These are phyloP conservation scores for Tapirus indicus DNA, from an alignment of 2,797 vertebrate genomes.

Conservation along the genomic window DNA sequence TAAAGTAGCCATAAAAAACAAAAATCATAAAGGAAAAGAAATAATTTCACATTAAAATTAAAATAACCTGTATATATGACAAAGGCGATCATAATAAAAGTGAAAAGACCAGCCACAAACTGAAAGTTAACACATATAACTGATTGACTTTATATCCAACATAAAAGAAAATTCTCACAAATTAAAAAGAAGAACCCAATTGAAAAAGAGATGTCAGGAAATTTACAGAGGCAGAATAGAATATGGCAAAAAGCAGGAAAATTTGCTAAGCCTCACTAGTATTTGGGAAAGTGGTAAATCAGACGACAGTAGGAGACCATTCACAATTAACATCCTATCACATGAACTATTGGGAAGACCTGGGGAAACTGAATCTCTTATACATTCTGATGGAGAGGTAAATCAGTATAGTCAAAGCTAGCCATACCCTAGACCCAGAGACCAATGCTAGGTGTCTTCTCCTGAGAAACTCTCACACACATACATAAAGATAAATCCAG, in stretches of 20 bases:
- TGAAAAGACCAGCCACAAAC: background rate
- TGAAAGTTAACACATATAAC: background rate
- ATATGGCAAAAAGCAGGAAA: background rate
- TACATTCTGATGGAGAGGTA: background rate
- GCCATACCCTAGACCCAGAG: background rate
- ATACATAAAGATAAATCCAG: background rate
- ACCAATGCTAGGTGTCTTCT: background rate
- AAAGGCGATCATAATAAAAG: background rate
- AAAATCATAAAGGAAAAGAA: background rate
- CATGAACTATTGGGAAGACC: background rate
- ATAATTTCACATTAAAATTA: background rate
- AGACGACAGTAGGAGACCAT: background rate
- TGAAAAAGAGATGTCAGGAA: background rate
- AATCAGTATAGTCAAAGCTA: background rate
- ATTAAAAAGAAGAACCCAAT: background rate
- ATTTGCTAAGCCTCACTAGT: background rate
- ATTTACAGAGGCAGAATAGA: background rate
- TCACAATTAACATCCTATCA: background rate
- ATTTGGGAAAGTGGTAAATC: constrained; percentile 1
- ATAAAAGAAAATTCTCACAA: background rate
- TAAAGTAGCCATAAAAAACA: background rate
- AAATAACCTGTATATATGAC: background rate
- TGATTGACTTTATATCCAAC: background rate
- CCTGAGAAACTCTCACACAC: background rate
- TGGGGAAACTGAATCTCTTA: background rate